phyloP scores from a whole-genome alignment of 1,140 invertebrate species.

The Drosophila rufa region DNA sequence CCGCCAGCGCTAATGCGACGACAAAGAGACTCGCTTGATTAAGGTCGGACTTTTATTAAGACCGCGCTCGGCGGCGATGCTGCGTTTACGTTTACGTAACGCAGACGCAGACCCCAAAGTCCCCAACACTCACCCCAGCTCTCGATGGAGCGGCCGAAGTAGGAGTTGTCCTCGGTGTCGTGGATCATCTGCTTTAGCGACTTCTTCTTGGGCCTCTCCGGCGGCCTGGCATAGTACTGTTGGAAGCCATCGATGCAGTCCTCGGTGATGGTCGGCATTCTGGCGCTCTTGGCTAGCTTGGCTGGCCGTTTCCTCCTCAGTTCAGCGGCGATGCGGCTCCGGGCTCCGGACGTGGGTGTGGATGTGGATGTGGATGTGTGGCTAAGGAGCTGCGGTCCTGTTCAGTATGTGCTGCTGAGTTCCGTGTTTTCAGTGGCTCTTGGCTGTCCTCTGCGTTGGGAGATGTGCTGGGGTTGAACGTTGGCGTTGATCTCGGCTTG shows the following conservation, averaged over 20 bases:
- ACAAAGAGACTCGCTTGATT: conserved; percentile 51
- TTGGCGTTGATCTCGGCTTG: conserved; percentile 3
- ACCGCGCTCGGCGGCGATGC: background rate
- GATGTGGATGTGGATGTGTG: background rate
- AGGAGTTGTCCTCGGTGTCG: conserved; percentile 88
- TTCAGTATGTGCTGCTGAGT: background rate
- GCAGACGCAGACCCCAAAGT: background rate
- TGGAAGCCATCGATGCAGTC: conserved; percentile 87
- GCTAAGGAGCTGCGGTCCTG: no score
- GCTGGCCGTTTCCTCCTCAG: conserved; percentile 32
- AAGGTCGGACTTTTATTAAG: conserved; percentile 43
- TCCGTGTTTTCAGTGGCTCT: background rate
- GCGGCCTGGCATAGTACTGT: conserved; percentile 88
- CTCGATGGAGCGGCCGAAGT: conserved; percentile 89
- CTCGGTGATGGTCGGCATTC: conserved; percentile 84
- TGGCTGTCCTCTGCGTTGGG: conserved; percentile 4
- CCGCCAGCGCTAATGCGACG: conserved; percentile 41
- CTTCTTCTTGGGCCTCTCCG: conserved; percentile 87
- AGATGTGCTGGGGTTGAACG: background rate
- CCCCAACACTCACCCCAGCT: conserved; percentile 89
- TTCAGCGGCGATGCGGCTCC: conserved; percentile 19
- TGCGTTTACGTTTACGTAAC: conserved; percentile 67
- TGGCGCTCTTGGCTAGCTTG: conserved; percentile 22
- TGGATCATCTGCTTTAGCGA: conserved; percentile 88
- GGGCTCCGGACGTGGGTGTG: background rate